phyloP scores from a whole-genome alignment of 2,113 vertebrate species.

The Serinus canaria region DNA sequence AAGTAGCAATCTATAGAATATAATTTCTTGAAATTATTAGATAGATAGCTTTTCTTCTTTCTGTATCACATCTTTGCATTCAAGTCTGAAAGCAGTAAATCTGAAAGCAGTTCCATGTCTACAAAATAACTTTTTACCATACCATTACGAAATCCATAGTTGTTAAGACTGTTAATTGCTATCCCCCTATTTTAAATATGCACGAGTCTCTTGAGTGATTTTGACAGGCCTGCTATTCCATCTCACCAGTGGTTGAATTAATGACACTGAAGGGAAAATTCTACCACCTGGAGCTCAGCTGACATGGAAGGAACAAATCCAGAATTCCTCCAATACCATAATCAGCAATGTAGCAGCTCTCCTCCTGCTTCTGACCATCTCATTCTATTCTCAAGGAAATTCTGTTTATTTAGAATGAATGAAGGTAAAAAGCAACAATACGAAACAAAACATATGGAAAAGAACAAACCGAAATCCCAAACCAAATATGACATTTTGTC shows the following conservation, averaged over 20 bases:
- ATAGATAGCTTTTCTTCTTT: background rate
- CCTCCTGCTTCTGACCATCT: background rate
- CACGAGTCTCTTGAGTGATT: background rate
- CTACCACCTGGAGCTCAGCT: constrained; percentile 9
- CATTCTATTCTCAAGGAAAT: background rate
- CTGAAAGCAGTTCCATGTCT: too few species aligned
- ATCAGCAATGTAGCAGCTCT: background rate
- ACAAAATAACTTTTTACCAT: background rate
- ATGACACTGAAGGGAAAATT: background rate
- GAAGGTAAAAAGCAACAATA: background rate
- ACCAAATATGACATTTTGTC: background rate
- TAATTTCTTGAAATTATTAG: background rate
- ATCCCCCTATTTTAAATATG: background rate
- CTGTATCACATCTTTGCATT: background rate
- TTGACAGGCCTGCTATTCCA: background rate
- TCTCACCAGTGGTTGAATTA: background rate
- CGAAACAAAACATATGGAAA: background rate
- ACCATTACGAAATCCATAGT: background rate
- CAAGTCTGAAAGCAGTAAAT: too few species aligned
- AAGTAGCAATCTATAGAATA: background rate
- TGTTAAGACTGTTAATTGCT: background rate
- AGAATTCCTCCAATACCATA: background rate
- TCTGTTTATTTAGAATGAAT: background rate
- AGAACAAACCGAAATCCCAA: background rate
- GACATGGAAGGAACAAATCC: background rate